Evolutionary conservation across 64 coral and sea anemone genomes (phyloP).

Genomic region (Dendrophyllia cribrosa): DNA sequence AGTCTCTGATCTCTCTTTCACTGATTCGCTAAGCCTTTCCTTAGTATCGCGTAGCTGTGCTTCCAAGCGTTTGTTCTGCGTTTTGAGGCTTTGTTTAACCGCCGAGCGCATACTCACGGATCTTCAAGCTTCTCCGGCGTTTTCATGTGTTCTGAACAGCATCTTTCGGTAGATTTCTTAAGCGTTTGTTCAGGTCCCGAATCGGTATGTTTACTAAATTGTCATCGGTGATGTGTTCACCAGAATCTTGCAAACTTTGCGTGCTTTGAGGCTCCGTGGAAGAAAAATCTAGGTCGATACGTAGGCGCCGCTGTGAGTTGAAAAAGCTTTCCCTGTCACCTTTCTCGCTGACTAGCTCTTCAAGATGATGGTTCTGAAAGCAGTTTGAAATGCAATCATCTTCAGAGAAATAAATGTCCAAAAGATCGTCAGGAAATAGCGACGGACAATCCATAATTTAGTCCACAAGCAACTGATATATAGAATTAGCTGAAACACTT

Average conservation of each 20-base stretch:
- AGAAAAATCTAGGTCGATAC: not conserved
- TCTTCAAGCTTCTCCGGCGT: constrained; percentile 78
- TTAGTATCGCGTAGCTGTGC: constrained; percentile 57
- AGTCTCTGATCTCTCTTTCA: constrained; percentile 73
- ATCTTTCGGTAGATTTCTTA: constrained; percentile 23
- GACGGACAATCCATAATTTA: not conserved
- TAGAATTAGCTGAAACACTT: not conserved
- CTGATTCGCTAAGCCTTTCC: constrained; percentile 11
- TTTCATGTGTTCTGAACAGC: constrained; percentile 30
- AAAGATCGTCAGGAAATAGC: not conserved
- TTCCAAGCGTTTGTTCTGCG: constrained; percentile 27
- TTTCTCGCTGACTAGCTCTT: not conserved
- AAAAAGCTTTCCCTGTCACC: not conserved
- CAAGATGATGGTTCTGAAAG: not conserved
- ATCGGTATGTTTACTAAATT: not conserved
- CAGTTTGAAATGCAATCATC: not conserved
- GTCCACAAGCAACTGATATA: not conserved
- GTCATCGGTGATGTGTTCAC: constrained; percentile 6
- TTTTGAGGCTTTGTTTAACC: constrained; percentile 38
- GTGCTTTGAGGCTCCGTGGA: not conserved
- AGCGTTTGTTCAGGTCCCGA: constrained; percentile 18
- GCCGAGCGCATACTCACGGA: constrained; percentile 64
- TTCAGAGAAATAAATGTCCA: not conserved
- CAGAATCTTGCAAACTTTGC: not conserved
- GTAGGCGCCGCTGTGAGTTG: not conserved